Evolutionary conservation across 2,113 vertebrate species (phyloP).

Genomic region (Bufo bufo): DNA sequence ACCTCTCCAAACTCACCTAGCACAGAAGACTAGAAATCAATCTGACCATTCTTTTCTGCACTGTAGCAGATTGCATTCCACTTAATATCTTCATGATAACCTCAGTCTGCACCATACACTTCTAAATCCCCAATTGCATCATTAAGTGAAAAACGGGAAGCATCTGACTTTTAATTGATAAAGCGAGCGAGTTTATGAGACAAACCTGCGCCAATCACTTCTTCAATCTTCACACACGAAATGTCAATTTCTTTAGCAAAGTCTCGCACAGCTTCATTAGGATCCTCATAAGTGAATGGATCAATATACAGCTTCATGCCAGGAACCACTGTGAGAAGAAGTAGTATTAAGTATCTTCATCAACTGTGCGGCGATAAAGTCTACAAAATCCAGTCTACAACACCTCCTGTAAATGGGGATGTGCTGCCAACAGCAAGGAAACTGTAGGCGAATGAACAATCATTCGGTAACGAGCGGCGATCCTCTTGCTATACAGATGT

Average conservation of each 20-base stretch:
- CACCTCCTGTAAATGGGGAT: no score
- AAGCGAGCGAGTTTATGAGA: slow-evolving; percentile 59
- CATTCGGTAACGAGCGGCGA: no score
- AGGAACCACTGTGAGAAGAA: slow-evolving; percentile 81
- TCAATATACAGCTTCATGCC: slow-evolving; percentile 98
- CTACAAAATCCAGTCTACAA: background rate
- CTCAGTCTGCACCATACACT: slow-evolving; percentile 28
- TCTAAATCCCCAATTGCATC: slow-evolving; percentile 14
- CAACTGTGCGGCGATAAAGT: background rate
- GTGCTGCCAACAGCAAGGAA: no score
- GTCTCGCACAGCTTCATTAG: slow-evolving; percentile 95
- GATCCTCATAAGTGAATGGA: slow-evolving; percentile 97
- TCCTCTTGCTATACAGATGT: no score
- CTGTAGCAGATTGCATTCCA: slow-evolving; percentile 21
- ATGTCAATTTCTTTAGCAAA: slow-evolving; percentile 99
- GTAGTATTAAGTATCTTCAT: background rate
- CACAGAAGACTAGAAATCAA: slow-evolving; percentile 33
- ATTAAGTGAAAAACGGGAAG: slow-evolving; percentile 28
- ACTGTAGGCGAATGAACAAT: no score
- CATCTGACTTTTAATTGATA: slow-evolving; percentile 20
- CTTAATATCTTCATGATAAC: slow-evolving; percentile 37
- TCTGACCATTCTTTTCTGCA: slow-evolving; percentile 20
- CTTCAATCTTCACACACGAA: slow-evolving; percentile 98
- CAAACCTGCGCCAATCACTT: slow-evolving; percentile 98
- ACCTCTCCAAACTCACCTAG: slow-evolving; percentile 97